Percentiles rank a stretch among this genome's conserved stretches.
phyloP scores from a whole-genome alignment of 1,140 invertebrate species.

The Drosophila nasuta region DNA sequence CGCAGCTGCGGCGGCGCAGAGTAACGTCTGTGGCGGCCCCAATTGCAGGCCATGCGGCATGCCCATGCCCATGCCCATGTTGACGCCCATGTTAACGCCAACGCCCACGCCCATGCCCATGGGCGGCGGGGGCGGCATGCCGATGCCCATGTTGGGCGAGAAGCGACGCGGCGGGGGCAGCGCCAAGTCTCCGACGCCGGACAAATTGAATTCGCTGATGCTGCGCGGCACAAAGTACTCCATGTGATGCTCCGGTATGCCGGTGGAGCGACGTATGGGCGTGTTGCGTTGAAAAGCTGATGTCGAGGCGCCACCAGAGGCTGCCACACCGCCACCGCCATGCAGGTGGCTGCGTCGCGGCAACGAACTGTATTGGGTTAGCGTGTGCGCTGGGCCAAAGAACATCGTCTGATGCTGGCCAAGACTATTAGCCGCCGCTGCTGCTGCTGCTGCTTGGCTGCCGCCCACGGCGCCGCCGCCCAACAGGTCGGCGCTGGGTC shows the following conservation, averaged over 20 bases:
- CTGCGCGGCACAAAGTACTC: constrained; percentile 93
- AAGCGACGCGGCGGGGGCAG: constrained; percentile 85
- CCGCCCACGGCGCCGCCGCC: constrained; percentile 28
- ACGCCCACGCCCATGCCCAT: constrained; percentile 35
- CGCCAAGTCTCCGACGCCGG: constrained; percentile 86
- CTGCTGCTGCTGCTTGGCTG: constrained; percentile 46
- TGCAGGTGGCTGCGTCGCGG: constrained; percentile 74
- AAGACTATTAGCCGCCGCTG: constrained; percentile 43
- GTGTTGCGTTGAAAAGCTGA: constrained; percentile 88
- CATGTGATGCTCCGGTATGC: constrained; percentile 87
- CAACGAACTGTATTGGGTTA: constrained; percentile 80
- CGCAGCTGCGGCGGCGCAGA: constrained; percentile 68
- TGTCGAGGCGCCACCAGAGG: constrained; percentile 1
- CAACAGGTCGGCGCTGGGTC: constrained; percentile 69
- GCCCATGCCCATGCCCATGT: constrained; percentile 59
- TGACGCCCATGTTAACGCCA: constrained; percentile 28
- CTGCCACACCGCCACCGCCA: neutral
- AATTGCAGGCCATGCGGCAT: constrained; percentile 76
- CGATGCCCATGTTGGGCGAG: constrained; percentile 67
- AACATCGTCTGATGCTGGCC: constrained; percentile 84
- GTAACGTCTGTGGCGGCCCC: constrained; percentile 72
- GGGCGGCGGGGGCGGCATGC: constrained; percentile 34
- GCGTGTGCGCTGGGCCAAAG: constrained; percentile 75
- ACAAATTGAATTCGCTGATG: constrained; percentile 92
- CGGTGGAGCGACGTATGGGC: constrained; percentile 88